phyloP scores from a whole-genome alignment of 2,113 vertebrate species.

The Orthochromis malagaraziensis region DNA sequence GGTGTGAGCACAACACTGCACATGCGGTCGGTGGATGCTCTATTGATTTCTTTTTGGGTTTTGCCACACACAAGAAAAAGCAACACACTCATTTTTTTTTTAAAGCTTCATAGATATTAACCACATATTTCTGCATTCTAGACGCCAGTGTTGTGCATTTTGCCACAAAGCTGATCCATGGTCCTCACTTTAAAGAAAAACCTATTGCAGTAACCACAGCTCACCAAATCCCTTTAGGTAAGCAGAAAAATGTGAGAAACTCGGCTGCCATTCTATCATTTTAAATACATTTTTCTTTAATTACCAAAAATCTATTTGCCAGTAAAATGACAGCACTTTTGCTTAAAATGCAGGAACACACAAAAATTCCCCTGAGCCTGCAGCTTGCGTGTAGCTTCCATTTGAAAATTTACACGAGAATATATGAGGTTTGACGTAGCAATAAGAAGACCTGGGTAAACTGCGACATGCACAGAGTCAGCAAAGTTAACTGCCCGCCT shows the following conservation, averaged over 20 bases:
- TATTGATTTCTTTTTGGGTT: background rate
- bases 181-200: background rate
- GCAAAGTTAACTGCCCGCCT: background rate
- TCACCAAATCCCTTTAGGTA: background rate
- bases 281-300: background rate
- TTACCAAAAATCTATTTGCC: background rate
- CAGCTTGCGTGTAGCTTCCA: background rate
- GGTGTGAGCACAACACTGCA: background rate
- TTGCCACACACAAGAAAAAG: background rate
- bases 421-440: background rate
- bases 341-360: background rate
- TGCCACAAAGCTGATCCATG: background rate
- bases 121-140: background rate
- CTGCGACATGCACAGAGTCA: background rate
- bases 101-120: background rate
- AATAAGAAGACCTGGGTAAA: background rate
- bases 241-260: background rate
- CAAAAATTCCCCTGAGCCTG: background rate
- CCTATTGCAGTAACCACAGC: background rate
- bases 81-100: background rate
- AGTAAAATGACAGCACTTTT: background rate
- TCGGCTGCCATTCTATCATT: background rate
- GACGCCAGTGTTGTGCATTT: background rate
- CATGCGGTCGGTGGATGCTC: background rate
- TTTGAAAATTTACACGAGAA: background rate